Base-by-base conservation (phyloP, 2,888 invertebrate genomes). In the Acanthococcus lagerstroemiae region DNA sequence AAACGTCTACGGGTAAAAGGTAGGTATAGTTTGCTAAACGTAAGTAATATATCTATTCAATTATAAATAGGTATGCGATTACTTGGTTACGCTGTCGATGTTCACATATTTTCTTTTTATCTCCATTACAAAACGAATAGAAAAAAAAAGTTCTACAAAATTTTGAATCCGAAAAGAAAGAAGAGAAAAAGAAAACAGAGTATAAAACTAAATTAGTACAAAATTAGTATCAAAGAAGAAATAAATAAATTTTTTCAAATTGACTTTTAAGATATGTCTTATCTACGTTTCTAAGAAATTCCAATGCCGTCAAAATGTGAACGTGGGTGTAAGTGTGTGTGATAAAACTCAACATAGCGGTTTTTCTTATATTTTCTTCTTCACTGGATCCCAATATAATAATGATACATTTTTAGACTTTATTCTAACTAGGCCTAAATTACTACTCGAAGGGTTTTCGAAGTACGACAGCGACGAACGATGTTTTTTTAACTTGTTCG, bases 241-340 rank as follows among this genome's bases (percentile, higher is more conserved):
- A 15, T 56, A 56, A 30, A 30, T 56, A 37, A 37, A 37, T 56
- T 56, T 56, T 37, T 30, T 30, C 22, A 56, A 55, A 56, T 56
- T 56, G 56, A 56, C 56, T 56, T 56, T 56, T 21, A 4, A 56
- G 56, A 56, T 56, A 56, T 56, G 56, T 56, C 37, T 56, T 56
- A 56, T 37, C 56, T 56, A 56, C 24, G n/a, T n/a, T n/a, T n/a
- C n/a, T n/a, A n/a, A n/a, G n/a, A n/a, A n/a, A n/a, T n/a, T n/a
- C n/a, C n/a, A n/a, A n/a, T n/a, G n/a, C n/a, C n/a, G n/a, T n/a
- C n/a, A n/a, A n/a, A n/a, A n/a, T n/a, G n/a, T n/a, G n/a, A n/a
- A n/a, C n/a, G n/a, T n/a, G n/a, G n/a, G n/a, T n/a, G n/a, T 19
- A 22, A 12, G 22, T 21, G 17, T 56, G 22, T 9, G 7, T 37